These are phyloP conservation scores for Drosophila melanica DNA, from an alignment of 1,140 invertebrate species.

Conservation along the genomic window DNA sequence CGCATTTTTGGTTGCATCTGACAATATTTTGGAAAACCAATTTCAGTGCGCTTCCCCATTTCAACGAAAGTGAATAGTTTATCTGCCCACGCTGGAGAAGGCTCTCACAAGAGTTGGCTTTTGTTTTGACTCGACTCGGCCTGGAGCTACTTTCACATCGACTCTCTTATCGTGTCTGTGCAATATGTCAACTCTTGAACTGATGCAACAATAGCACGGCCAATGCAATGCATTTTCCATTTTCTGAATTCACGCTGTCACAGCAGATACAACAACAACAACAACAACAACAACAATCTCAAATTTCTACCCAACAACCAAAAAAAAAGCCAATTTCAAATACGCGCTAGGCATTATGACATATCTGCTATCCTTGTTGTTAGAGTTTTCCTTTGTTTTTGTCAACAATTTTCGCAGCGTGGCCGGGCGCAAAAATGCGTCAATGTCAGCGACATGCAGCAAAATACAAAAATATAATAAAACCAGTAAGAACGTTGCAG, in stretches of 20 bases:
- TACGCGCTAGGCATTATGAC: conserved; percentile 50
- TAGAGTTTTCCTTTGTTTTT: conserved; percentile 42
- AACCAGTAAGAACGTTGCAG: too few species aligned
- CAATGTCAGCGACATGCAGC: conserved; percentile 47
- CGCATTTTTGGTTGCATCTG: not conserved
- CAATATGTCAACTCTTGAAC: conserved; percentile 42
- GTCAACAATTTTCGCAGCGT: conserved; percentile 7
- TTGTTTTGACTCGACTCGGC: conserved; percentile 5
- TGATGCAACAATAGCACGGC: conserved; percentile 15
- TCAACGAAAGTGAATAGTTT: conserved; percentile 16
- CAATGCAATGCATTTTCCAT: conserved; percentile 34
- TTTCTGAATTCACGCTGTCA: conserved; percentile 28
- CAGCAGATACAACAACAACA: conserved; percentile 28
- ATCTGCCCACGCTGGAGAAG: not conserved
- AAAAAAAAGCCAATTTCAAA: conserved; percentile 61
- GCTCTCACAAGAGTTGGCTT: not conserved
- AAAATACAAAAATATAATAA: not conserved
- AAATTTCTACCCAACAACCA: conserved; percentile 18
- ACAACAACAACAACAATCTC: conserved; percentile 59
- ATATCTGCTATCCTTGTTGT: conserved; percentile 51
- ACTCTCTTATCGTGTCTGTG: conserved; percentile 28
- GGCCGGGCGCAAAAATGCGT: conserved; percentile 30
- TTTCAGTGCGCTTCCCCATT: not conserved
- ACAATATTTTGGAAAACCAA: not conserved
- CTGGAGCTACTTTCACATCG: conserved; percentile 1